These are phyloP conservation scores for Athetis lepigone DNA, from an alignment of 2,888 invertebrate species.

Conservation along the genomic window DNA sequence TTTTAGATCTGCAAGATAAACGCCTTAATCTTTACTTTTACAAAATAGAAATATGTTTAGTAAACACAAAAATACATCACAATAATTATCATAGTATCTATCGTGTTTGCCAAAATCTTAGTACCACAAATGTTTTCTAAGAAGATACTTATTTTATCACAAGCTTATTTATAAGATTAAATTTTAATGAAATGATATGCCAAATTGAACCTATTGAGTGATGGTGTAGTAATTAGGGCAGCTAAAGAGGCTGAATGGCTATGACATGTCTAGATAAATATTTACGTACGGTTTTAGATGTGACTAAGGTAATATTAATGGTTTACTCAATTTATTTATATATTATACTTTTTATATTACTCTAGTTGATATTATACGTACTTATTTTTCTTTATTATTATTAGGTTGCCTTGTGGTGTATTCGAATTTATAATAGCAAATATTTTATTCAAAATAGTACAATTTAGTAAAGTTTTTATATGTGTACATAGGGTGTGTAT, in stretches of 20 bases:
- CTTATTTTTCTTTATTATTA: constrained; percentile 24
- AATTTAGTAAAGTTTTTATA: constrained; percentile 18
- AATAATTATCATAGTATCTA: constrained; percentile 26
- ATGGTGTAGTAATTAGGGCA: constrained; percentile 15
- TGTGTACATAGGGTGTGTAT: constrained; percentile 1
- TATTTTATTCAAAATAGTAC: constrained; percentile 21
- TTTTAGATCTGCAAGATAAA: constrained; percentile 23
- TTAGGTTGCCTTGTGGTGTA: constrained; percentile 14
- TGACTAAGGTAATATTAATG: constrained; percentile 14
- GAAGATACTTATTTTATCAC: constrained; percentile 24
- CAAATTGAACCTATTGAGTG: constrained; percentile 34
- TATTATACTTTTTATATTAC: constrained; percentile 31
- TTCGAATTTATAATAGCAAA: constrained; percentile 28
- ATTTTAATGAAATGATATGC: constrained; percentile 29
- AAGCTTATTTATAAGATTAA: constrained; percentile 28
- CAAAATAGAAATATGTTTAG: background rate
- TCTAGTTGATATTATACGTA: constrained; percentile 39
- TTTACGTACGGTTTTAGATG: constrained; percentile 7
- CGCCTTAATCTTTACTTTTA: constrained; percentile 13
- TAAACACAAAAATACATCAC: constrained; percentile 11
- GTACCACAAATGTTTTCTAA: constrained; percentile 20
- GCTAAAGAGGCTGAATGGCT: constrained; percentile 24
- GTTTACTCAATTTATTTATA: constrained; percentile 29
- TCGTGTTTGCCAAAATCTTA: constrained; percentile 43
- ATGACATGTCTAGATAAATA: constrained; percentile 9